Evolutionary conservation across 2,113 vertebrate species (phyloP).

Genomic region (Sturnus vulgaris): DNA sequence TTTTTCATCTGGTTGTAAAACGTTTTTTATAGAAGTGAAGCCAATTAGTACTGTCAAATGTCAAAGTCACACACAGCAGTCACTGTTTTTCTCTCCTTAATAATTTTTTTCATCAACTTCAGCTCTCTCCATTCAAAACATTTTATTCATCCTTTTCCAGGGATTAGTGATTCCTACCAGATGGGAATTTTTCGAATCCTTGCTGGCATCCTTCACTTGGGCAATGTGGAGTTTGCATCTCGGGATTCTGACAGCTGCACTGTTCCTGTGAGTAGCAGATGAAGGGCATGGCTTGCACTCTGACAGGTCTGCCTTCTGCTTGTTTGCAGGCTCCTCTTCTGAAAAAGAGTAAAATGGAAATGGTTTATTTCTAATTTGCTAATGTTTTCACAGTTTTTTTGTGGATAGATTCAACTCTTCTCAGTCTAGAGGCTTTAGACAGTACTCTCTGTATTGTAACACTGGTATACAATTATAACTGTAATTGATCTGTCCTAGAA

Average conservation of each 20-base stretch:
- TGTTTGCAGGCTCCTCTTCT: neutral
- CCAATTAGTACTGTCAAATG: neutral
- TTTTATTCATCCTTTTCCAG: constrained; percentile 67
- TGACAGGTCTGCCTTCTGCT: neutral
- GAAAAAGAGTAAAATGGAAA: neutral
- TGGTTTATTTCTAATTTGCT: neutral
- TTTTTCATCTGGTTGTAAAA: neutral
- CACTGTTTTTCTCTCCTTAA: neutral
- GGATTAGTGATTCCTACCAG: constrained; percentile 92
- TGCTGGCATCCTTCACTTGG: constrained; percentile 93
- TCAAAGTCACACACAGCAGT: neutral
- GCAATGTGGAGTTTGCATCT: constrained; percentile 90
- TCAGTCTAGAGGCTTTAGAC: neutral
- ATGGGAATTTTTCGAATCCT: constrained; percentile 95
- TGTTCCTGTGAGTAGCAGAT: constrained; percentile 80
- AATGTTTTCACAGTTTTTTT: neutral
- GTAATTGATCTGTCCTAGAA: neutral
- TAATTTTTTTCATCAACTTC: neutral
- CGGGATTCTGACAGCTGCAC: constrained; percentile 93
- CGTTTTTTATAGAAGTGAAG: neutral
- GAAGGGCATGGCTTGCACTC: neutral
- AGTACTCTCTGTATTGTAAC: neutral
- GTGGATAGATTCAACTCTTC: neutral
- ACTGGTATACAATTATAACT: neutral
- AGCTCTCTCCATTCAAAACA: neutral